A percentile compares a stretch with the other conserved stretches of the same genome.
Conservation (phyloP, 2,113 vertebrate genomes). For the Xenopus borealis region DNA sequence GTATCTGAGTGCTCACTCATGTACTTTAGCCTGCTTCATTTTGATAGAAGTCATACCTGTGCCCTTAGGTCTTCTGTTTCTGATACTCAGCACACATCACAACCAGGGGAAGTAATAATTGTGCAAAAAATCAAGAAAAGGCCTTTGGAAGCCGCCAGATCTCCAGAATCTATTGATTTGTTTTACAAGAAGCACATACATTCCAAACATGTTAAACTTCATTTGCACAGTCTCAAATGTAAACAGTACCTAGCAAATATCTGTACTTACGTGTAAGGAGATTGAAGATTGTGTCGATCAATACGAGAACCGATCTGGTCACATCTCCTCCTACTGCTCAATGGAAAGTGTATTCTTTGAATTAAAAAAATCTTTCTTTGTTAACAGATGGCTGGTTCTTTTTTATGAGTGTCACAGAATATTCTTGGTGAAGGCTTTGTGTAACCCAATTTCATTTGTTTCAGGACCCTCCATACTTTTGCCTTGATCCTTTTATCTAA, state of each 20-base stretch:
- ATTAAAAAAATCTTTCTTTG: too few relatives aligned
- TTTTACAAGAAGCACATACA: slow-evolving; percentile 47
- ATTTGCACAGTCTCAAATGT: slow-evolving; percentile 35
- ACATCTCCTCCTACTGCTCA: background rate
- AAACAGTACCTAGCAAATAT: slow-evolving; percentile 45
- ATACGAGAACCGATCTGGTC: slow-evolving; percentile 14
- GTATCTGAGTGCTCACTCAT: too few relatives aligned
- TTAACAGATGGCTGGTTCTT: too few relatives aligned
- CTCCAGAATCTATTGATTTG: slow-evolving; percentile 44
- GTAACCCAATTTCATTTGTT: too few relatives aligned
- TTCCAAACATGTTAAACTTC: slow-evolving; percentile 41
- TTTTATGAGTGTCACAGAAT: too few relatives aligned
- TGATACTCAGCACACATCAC: slow-evolving; percentile 7
- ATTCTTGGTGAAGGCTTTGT: too few relatives aligned
- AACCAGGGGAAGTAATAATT: slow-evolving; percentile 30
- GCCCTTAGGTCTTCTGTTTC: slow-evolving; percentile 17
- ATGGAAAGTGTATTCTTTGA: background rate
- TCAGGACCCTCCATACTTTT: too few relatives aligned
- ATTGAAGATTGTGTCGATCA: slow-evolving; percentile 18
- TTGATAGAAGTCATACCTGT: too few relatives aligned
- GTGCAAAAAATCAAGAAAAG: slow-evolving; percentile 41
- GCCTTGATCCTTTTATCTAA: too few relatives aligned
- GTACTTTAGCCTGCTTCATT: too few relatives aligned
- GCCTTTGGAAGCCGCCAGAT: slow-evolving; percentile 49
- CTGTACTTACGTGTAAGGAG: slow-evolving; percentile 10